Evolutionary conservation across 64 coral and sea anemone species (phyloP).

Genomic region (Montipora cactus): DNA sequence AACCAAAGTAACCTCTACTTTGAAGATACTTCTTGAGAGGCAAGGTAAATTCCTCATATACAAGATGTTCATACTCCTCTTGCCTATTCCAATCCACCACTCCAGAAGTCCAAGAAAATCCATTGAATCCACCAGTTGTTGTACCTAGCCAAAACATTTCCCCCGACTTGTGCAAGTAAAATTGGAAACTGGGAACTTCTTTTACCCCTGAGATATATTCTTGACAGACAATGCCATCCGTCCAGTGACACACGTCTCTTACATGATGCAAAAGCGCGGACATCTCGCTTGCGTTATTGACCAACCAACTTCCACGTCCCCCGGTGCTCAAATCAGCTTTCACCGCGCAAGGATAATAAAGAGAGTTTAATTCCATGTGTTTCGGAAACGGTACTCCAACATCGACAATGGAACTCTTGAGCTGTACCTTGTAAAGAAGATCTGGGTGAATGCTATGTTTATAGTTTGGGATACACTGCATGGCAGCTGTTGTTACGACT

Average conservation of each 20-base stretch:
- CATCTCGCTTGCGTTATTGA: conserved; percentile 12
- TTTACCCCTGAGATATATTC: conserved; percentile 16
- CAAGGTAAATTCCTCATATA: conserved; percentile 54
- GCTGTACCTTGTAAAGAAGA: conserved; percentile 23
- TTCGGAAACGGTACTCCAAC: conserved; percentile 6
- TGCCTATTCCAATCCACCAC: conserved; percentile 44
- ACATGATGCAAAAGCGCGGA: neutral
- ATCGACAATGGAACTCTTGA: conserved; percentile 43
- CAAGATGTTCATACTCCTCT: conserved; percentile 8
- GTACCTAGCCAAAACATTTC: conserved; percentile 52
- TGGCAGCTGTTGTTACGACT: conserved; percentile 29
- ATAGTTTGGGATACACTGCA: conserved; percentile 27
- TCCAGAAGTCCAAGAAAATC: conserved; percentile 12
- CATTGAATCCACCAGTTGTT: neutral
- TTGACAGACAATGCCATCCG: conserved; percentile 8
- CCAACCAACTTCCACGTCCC: conserved; percentile 7
- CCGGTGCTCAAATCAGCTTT: conserved; percentile 34
- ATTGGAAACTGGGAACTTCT: conserved; percentile 48
- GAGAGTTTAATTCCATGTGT: neutral
- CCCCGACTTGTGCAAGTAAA: conserved; percentile 38
- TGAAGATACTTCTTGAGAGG: conserved; percentile 48
- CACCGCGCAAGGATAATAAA: conserved; percentile 42
- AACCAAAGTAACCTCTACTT: conserved; percentile 54
- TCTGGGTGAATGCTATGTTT: conserved; percentile 48
- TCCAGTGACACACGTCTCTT: conserved; percentile 6